phyloP scores from a whole-genome alignment of 2,113 vertebrate species.

The Syrmaticus mikado region DNA sequence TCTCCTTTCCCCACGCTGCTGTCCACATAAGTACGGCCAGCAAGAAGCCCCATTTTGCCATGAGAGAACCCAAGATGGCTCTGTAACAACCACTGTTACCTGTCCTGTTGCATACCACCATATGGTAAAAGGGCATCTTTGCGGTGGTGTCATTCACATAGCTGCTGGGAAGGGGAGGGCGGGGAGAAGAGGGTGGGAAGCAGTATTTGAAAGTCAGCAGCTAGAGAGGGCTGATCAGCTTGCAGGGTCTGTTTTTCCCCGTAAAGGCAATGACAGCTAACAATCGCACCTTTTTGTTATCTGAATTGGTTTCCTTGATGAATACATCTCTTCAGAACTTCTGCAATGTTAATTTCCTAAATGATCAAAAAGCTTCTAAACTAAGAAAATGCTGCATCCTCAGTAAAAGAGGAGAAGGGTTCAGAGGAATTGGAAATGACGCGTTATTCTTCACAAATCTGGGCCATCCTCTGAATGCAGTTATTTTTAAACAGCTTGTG shows the following conservation, averaged over 20 bases:
- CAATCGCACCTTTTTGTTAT: slow-evolving; percentile 41
- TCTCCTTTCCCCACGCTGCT: background rate
- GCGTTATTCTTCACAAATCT: slow-evolving; percentile 51
- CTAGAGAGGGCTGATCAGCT: background rate
- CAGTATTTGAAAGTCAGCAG: background rate
- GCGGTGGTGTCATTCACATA: background rate
- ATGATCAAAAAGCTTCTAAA: slow-evolving; percentile 72
- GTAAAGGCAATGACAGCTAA: background rate
- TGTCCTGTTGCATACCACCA: rapidly evolving
- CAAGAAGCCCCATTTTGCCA: background rate
- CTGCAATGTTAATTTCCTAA: slow-evolving; percentile 57
- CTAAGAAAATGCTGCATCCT: slow-evolving; percentile 48
- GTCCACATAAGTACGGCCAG: background rate
- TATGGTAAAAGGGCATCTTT: background rate
- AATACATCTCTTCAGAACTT: slow-evolving; percentile 9
- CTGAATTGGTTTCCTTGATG: slow-evolving; percentile 59
- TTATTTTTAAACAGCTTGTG: slow-evolving; percentile 39
- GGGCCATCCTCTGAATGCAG: slow-evolving; percentile 33
- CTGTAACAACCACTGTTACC: rapidly evolving
- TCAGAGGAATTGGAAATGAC: slow-evolving; percentile 60
- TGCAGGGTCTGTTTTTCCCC: background rate
- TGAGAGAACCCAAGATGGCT: background rate
- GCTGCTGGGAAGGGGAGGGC: background rate
- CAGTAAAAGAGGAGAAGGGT: slow-evolving; percentile 33
- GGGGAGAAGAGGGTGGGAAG: background rate